These are phyloP conservation scores for Otolemur crassicaudatus DNA, from an alignment of 2,797 vertebrate species.

Conservation along the genomic window DNA sequence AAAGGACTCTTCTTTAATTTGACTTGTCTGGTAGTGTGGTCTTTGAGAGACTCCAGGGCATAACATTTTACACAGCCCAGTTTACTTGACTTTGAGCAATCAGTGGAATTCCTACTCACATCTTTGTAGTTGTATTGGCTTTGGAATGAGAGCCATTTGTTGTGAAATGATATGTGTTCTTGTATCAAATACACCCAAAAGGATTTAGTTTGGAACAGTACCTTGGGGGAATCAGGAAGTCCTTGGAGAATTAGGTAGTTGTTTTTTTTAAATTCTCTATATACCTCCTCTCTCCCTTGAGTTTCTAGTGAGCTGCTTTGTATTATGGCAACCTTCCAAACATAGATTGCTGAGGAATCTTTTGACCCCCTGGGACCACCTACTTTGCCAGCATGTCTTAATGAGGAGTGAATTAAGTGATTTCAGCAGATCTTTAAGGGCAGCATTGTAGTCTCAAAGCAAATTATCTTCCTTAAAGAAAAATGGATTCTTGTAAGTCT, in stretches of 20 bases:
- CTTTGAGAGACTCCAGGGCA: no score
- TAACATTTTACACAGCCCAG: background rate
- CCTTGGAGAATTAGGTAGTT: slow-evolving; percentile 2
- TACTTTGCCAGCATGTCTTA: slow-evolving; percentile 24
- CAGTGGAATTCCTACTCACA: background rate
- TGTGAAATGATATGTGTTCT: background rate
- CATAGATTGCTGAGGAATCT: background rate
- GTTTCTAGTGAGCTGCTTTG: background rate
- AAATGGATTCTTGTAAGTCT: background rate
- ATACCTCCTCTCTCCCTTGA: background rate
- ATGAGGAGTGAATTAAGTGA: background rate
- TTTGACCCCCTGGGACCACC: background rate
- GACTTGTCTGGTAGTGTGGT: no score
- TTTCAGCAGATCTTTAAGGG: background rate
- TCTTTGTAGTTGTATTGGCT: background rate
- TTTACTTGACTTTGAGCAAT: background rate
- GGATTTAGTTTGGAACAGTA: background rate
- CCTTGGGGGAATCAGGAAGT: background rate
- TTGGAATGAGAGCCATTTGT: background rate
- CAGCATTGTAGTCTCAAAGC: background rate
- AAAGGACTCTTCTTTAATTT: no score
- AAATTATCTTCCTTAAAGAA: slow-evolving; percentile 45
- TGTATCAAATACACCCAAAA: background rate
- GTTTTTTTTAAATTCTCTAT: background rate
- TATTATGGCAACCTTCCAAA: background rate